Conservation (phyloP, 2,113 vertebrate genomes). For the Amazona vittata region DNA sequence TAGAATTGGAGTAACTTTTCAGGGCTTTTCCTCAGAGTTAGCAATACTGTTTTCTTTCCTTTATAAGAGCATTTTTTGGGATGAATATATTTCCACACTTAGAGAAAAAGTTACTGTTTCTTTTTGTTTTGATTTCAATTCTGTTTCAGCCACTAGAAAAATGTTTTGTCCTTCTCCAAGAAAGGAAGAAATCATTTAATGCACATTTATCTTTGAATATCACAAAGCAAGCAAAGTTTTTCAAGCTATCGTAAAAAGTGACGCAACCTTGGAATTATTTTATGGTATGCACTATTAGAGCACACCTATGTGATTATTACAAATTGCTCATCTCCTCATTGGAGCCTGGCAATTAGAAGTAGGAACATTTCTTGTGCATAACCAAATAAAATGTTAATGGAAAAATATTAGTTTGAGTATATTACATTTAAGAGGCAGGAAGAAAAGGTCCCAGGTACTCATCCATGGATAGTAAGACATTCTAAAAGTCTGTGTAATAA, state of each 20-base stretch:
- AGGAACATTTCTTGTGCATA: not conserved
- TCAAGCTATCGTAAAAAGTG: not conserved
- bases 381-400: not conserved
- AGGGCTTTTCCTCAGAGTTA: not conserved
- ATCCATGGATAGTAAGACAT: not conserved
- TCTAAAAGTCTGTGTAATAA: not conserved
- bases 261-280: accelerated
- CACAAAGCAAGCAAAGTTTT: not conserved
- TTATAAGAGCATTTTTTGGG: not conserved
- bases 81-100: not conserved
- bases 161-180: not conserved
- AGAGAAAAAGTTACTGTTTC: not conserved
- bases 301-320: not conserved
- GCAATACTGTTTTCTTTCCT: not conserved
- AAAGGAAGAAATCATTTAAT: not conserved
- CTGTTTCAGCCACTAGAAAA: not conserved
- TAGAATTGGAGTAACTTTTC: not conserved
- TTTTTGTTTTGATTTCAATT: not conserved
- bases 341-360: not conserved
- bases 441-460: not conserved
- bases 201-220: not conserved
- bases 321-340: not conserved
- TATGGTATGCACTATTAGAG: not conserved
- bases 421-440: not conserved
- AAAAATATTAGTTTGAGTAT: too few species aligned